A percentile compares a stretch with the other conserved stretches of the same genome.
Evolutionary conservation across 2,113 vertebrate genomes (phyloP).

Genomic region (Chroicocephalus ridibundus): DNA sequence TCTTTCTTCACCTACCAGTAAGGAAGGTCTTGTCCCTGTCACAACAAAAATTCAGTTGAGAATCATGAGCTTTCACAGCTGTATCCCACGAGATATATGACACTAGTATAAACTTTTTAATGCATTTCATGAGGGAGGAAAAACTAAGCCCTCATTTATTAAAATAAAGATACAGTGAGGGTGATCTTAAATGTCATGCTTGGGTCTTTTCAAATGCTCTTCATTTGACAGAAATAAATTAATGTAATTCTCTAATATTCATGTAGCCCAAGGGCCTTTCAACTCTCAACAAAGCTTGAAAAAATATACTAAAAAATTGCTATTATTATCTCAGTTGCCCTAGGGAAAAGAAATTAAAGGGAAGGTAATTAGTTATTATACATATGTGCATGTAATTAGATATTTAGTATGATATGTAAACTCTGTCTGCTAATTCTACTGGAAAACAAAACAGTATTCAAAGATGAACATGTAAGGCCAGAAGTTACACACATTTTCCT

Average conservation of each 20-base stretch:
- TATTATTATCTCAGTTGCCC: not conserved
- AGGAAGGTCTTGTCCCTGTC: not conserved
- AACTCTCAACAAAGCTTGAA: not conserved
- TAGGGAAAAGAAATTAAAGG: slow-evolving; percentile 5
- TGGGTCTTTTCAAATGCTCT: not conserved
- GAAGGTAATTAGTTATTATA: slow-evolving; percentile 40
- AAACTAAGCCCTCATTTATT: not conserved
- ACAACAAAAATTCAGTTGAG: not conserved
- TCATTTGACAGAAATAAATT: slow-evolving; percentile 6
- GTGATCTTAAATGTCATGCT: not conserved
- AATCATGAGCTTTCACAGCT: not conserved
- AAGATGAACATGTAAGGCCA: not conserved
- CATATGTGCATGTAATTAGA: slow-evolving; percentile 39
- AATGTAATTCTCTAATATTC: slow-evolving; percentile 4
- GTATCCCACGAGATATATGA: not conserved
- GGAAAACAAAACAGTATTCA: not conserved
- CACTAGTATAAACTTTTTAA: not conserved
- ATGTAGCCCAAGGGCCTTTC: not conserved
- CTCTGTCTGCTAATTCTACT: not conserved
- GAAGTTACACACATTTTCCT: not conserved
- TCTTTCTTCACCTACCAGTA: not conserved
- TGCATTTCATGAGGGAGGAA: not conserved
- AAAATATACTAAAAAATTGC: not conserved
- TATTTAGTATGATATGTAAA: slow-evolving; percentile 33
- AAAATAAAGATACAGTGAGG: not conserved